These are phyloP conservation scores for Cerceris rybyensis DNA, from an alignment of 2,888 invertebrate genomes.

Conservation along the genomic window DNA sequence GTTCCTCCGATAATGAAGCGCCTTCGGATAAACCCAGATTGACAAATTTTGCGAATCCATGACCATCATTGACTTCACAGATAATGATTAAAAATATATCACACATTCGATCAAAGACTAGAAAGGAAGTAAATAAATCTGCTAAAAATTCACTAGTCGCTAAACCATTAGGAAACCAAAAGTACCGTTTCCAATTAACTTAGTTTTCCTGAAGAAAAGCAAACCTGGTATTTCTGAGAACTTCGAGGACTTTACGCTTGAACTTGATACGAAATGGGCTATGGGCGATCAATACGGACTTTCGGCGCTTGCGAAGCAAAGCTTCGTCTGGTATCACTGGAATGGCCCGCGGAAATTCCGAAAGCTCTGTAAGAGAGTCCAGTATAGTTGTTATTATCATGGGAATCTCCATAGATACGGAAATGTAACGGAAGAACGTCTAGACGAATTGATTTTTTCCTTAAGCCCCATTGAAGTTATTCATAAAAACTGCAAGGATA, in stretches of 20 bases:
- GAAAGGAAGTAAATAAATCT: no score
- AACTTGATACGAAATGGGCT: slow-evolving; percentile 79
- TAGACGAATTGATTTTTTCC: slow-evolving; percentile 65
- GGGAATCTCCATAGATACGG: slow-evolving; percentile 62
- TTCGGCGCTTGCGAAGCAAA: slow-evolving; percentile 74
- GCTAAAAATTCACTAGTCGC: background rate
- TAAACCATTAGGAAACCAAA: background rate
- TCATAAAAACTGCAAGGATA: background rate
- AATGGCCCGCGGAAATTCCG: slow-evolving; percentile 34
- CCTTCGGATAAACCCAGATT: slow-evolving; percentile 3
- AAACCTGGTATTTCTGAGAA: slow-evolving; percentile 48
- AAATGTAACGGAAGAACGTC: slow-evolving; percentile 46
- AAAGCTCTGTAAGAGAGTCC: slow-evolving; percentile 34
- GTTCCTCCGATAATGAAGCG: slow-evolving; percentile 26
- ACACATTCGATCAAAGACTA: no score
- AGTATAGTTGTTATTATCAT: slow-evolving; percentile 46
- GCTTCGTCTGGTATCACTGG: slow-evolving; percentile 48
- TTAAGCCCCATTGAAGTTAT: background rate
- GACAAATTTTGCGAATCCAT: background rate
- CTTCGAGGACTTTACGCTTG: slow-evolving; percentile 72
- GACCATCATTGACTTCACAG: background rate
- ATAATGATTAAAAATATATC: background rate
- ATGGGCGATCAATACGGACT: slow-evolving; percentile 79
- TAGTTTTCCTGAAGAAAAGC: slow-evolving; percentile 25
- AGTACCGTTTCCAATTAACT: background rate